Percentiles rank a stretch among this genome's conserved stretches.
phyloP scores from a whole-genome alignment of 1,140 invertebrate genomes.

The Drosophila grimshawi region DNA sequence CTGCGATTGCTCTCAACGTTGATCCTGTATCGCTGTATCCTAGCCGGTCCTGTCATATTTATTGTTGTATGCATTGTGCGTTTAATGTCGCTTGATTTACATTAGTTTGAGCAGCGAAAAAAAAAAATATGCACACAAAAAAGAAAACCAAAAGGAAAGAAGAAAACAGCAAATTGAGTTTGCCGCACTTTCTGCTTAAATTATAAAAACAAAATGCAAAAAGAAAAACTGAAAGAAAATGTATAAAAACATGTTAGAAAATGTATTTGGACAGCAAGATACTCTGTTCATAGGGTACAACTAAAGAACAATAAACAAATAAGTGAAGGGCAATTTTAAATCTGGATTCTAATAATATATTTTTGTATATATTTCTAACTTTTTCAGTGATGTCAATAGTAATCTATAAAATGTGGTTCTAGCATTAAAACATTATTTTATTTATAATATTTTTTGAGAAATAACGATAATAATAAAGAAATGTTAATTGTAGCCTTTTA shows the following conservation, averaged over 20 bases:
- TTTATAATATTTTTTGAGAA: too few relatives aligned
- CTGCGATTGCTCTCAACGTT: constrained; percentile 8
- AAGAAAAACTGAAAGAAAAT: constrained; percentile 7
- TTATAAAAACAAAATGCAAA: constrained; percentile 11
- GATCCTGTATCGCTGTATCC: constrained; percentile 16
- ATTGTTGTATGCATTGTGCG: constrained; percentile 65
- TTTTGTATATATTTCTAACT: too few relatives aligned
- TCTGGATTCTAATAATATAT: too few relatives aligned
- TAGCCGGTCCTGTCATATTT: constrained; percentile 50
- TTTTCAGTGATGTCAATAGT: too few relatives aligned
- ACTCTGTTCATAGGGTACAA: not conserved
- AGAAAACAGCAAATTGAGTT: constrained; percentile 46
- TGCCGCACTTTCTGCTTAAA: constrained; percentile 30
- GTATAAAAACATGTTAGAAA: not conserved
- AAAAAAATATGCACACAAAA: constrained; percentile 15
- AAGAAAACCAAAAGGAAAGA: constrained; percentile 32
- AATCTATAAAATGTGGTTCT: too few relatives aligned
- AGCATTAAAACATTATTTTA: too few relatives aligned
- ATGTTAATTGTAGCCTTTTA: too few relatives aligned
- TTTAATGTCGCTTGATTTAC: constrained; percentile 79
- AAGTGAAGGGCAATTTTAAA: too few relatives aligned
- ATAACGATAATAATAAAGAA: too few relatives aligned
- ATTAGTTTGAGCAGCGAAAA: constrained; percentile 53
- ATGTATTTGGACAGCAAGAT: not conserved
- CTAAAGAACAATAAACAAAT: too few relatives aligned